phyloP scores from a whole-genome alignment of 2,113 vertebrate genomes.

The Monarcha castaneiventris region DNA sequence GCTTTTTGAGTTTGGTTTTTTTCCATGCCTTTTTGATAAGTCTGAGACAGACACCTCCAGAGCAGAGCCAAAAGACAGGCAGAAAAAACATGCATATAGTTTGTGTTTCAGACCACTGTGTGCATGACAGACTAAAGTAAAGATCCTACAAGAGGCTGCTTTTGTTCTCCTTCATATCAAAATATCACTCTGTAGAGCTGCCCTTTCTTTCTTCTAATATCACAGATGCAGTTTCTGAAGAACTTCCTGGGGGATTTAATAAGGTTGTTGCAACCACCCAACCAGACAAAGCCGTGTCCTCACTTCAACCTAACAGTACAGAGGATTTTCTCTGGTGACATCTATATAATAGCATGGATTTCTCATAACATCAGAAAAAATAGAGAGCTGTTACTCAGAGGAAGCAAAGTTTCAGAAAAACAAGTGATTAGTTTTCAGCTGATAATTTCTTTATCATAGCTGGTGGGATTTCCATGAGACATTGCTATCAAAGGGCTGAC shows the following conservation, averaged over 20 bases:
- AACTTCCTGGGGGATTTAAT: constrained; percentile 21
- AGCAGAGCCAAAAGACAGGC: neutral
- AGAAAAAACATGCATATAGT: neutral
- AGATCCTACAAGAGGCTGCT: neutral
- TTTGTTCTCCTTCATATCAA: neutral
- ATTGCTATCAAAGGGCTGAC: neutral
- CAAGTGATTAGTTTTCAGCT: neutral
- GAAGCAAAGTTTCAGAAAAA: neutral
- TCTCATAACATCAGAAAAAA: neutral
- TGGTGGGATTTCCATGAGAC: neutral
- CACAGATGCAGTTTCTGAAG: neutral
- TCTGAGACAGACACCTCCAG: neutral
- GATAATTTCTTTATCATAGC: neutral
- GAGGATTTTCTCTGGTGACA: neutral
- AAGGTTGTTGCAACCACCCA: neutral
- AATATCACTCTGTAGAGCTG: neutral
- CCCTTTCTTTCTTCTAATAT: constrained; percentile 4
- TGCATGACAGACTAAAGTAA: neutral
- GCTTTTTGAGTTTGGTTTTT: neutral
- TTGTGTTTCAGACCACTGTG: neutral
- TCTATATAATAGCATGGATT: neutral
- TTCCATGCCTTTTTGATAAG: neutral
- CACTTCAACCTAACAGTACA: neutral
- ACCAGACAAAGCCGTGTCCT: constrained; percentile 2
- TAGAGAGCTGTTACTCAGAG: neutral